Evolutionary conservation across 2,797 vertebrate species (phyloP), one percentile per base, ranked within the genome.

Genomic region (Anas capensis): DNA sequence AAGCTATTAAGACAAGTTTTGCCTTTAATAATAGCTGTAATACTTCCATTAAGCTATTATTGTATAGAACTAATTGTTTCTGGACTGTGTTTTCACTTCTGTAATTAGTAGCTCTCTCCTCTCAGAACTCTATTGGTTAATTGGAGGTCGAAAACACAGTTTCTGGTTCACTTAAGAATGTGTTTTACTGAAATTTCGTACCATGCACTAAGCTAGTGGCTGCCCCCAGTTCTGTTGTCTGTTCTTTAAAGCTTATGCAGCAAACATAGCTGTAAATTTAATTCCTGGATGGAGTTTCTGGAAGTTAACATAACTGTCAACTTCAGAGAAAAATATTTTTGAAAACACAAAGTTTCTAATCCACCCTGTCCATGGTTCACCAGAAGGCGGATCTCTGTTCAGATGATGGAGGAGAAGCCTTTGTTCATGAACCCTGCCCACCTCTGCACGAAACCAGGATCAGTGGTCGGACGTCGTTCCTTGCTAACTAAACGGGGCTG

Each of bases 291-390:
- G 36, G 61, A 58, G 23, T 72, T 92, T 86, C 36, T 79, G 29
- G 14, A 56, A 62, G 46, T 33, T 51, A 86, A 58, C 40, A 5
- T 38, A 65, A 48, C 61, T 56, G 14, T 82, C 10, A 8, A 44
- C 44, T 65, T 88, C 26, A 38, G 64, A 78, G 5, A 27, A 53
- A 17, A 17, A 9, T 3, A 3, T 20, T 54, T 60, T 65, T 53
- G 3, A 0, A 84, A 84, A 58, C 18, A 20, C 5, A 6, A 65
- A 10, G 54, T 54, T 76, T 93, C 79, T 54, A 61, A 93, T 95
- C 94, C 92, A 96, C 93, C 94, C 94, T 97, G 92, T 68, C 94
- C 82, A 85, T 93, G 75, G 92, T 70, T 94, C 44, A 66, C n/a
- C 56, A 60, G 57, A 75, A 89, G 68, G 73, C 0, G 3, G 42